phyloP scores from a whole-genome alignment of 2,888 invertebrate genomes.

The Strigamia maritima region DNA sequence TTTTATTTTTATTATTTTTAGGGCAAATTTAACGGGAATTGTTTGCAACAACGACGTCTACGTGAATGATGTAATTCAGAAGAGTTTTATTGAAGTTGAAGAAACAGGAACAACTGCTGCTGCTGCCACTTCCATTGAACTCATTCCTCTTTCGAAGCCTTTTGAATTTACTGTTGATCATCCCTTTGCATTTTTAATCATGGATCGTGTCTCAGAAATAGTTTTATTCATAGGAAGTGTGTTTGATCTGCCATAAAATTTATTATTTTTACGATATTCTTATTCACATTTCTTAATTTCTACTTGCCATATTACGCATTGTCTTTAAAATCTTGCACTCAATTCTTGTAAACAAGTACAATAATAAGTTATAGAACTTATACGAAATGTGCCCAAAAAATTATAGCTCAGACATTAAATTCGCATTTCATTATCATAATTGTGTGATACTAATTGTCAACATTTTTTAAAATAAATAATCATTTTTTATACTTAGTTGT shows the following conservation, averaged over 20 bases:
- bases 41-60: background rate
- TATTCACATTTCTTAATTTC: too few species aligned
- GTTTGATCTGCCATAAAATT: background rate
- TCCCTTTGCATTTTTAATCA: slow-evolving; percentile 9
- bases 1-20: background rate
- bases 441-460: background rate
- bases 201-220: background rate
- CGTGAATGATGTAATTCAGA: background rate
- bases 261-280: background rate
- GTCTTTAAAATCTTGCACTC: background rate
- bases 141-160: background rate
- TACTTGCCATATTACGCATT: background rate
- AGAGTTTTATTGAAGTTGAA: slow-evolving; percentile 24
- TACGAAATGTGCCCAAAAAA: too few species aligned
- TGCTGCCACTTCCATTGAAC: background rate
- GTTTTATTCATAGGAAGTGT: slow-evolving; percentile 3
- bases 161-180: slow-evolving; percentile 5
- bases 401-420: background rate
- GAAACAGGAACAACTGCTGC: slow-evolving; percentile 12
- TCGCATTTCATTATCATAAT: background rate
- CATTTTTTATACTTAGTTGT: background rate
- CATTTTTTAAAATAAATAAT: background rate
- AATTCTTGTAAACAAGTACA: background rate
- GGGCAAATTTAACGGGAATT: background rate
- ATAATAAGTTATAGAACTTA: too few species aligned